Evolutionary conservation across 1,140 invertebrate species (phyloP), one percentile per base, ranked within the genome.

Genomic region (Micrasema longulum): DNA sequence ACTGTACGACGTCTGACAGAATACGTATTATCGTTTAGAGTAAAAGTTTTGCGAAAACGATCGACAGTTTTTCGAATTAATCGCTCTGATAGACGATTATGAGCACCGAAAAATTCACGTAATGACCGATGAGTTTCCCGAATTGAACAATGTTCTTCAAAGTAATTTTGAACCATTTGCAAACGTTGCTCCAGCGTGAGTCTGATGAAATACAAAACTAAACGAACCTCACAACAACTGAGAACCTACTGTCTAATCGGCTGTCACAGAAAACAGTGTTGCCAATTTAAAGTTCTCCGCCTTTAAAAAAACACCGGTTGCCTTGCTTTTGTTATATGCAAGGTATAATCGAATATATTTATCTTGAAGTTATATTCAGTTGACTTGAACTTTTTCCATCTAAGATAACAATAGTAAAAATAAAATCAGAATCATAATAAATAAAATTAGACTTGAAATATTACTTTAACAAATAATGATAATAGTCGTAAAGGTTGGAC

Each of bases 1-100:
- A n/a, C n/a, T 76, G 23, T 66, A 66, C 36, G 66, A 50, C 63
- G 64, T 76, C 66, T 73, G 20, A 65, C 31, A 10, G 52, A 35
- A 69, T 68, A 50, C 72, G 62, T 72, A 76, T 78, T 76, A 76
- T 75, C 62, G 68, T 76, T 45, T n/a, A n/a, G n/a, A 75, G 75
- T 76, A 74, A 43, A 68, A 47, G 74, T 69, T 52, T 66, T 75
- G 66, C 72, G 73, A 36, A 60, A 38, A 38, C 36, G 36, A 38
- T 70, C 55, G 48, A 76, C 64, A 20, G 52, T 74, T 74, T 48
- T 36, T 67, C 64, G 64, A 53, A 52, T 67, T 55, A 69, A 69
- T 69, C 55, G 65, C 63, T 77, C 69, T 23, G 67, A 72, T 69
- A 69, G 66, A 77, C 69, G 71, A 74, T 76, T 77, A 72, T 69